Base-by-base conservation (phyloP, 2,113 vertebrate species). In the Pseudonaja textilis region DNA sequence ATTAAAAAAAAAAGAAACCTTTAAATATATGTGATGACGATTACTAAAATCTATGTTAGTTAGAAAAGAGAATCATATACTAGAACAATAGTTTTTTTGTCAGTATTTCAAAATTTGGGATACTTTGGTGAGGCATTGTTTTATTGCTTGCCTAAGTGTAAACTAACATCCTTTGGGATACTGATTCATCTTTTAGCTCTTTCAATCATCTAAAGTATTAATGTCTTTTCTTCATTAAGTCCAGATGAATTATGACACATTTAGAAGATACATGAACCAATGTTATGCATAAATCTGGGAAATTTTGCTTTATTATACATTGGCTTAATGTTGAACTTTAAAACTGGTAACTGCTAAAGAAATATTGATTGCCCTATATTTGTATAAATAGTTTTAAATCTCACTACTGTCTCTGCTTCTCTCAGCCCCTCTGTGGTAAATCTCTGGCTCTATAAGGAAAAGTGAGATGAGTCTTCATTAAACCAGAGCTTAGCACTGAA, bases 71-170 rank as follows among this genome's bases (percentile, higher is more conserved):
- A 93, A 54, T 91, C 61, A 57, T 1, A 0, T 50, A 0, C 64
- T 64, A 8, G 22, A 14, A 14, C 87, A 74, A 8, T n/a, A 22
- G 20, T 91, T 91, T 85, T 94, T 93, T 74, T 87, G 4, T 61
- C 10, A 93, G 34, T 86, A 42, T 93, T 93, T 59, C 55, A 85
- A 57, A 59, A 25, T 39, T 89, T 45, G 57, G 42, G 89, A 29
- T 90, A 16, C 6, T 94, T 93, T 89, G 55, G 5, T 16, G 74
- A 50, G 88, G 16, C 88, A 92, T 94, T 93, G 39, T 95, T 90
- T 57, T 95, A 20, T 61, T 95, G 55, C 39, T 90, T 47, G 91
- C 74, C 64, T 61, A 81, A 14, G 5, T 0, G 2, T 55, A 89
- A 61, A 39, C 7, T 10, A 81, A 74, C 47, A 91, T 93, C 14